Conservation (phyloP, 1,140 invertebrate genomes). For the Lordiphosa clarofinis region DNA sequence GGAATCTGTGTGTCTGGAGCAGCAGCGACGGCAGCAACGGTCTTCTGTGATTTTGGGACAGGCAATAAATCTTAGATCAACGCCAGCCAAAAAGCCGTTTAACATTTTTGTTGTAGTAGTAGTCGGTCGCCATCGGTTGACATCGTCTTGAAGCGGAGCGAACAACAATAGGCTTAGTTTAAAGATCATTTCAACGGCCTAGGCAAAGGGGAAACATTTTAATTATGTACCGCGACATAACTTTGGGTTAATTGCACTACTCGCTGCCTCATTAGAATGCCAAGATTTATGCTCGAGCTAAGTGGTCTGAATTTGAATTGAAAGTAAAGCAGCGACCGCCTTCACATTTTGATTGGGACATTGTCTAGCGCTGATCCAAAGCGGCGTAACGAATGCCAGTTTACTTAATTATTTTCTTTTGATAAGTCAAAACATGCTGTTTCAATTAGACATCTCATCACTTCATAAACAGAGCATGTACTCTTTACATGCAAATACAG, state of each 20-base stretch:
- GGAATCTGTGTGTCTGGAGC: constrained; percentile 37
- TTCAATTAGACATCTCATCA: too few relatives aligned
- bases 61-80: constrained; percentile 64
- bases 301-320: constrained; percentile 33
- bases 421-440: too few relatives aligned
- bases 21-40: constrained; percentile 48
- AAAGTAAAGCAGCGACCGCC: constrained; percentile 7
- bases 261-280: constrained; percentile 18
- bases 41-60: constrained; percentile 74
- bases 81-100: constrained; percentile 50
- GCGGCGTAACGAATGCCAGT: too few relatives aligned
- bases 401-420: too few relatives aligned
- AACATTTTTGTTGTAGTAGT: constrained; percentile 66
- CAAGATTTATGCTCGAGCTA: constrained; percentile 57
- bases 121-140: constrained; percentile 25
- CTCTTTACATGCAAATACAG: too few relatives aligned
- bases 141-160: too few relatives aligned
- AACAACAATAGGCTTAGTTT: constrained; percentile 68
- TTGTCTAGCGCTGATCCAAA: too few relatives aligned
- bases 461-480: too few relatives aligned
- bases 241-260: constrained; percentile 63
- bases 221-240: constrained; percentile 64
- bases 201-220: constrained; percentile 42
- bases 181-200: constrained; percentile 30
- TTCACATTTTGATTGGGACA: constrained; percentile 41